Base-by-base conservation (phyloP, 2,797 vertebrate genomes). In the Chaetophractus vellerosus region DNA sequence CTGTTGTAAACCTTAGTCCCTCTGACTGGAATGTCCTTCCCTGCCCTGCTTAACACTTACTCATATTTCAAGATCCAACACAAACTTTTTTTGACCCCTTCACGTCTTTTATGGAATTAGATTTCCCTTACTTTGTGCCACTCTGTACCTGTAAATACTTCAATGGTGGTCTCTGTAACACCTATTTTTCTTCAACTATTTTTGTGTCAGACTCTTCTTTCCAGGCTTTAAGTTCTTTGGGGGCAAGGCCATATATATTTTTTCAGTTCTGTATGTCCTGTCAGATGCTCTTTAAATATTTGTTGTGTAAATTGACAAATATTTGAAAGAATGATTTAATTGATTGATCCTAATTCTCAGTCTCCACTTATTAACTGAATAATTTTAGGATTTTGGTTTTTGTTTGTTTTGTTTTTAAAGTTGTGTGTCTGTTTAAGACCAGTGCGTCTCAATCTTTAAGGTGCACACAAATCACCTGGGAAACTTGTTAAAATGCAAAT, bases 311-410 rank as follows among this genome's bases (percentile, higher is more conserved):
- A 68, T 55, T 55, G 18, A 55, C 18, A 61, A 50, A 28, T 26
- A 74, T 55, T 78, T 87, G 28, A 83, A 59, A 41, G n/a, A 52
- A 1, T 74, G 50, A 74, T 76, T 78, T 52, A 81, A 48, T 81
- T 74, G 5, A 21, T 80, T 59, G 41, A 52, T 36, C 33, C 66
- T 23, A 69, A 36, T 89, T 80, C 41, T 91, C 28, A 68, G 52
- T 66, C 88, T 94, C 75, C 55, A 41, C 52, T 48, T 91, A 92
- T 61, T 79, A 94, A 85, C 24, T 4, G 15, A 84, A 45, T 74
- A 2, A n/a, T 63, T 82, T 69, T 75, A 38, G 19, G 10, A 15
- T n/a, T 82, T 87, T 45, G 23, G 75, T 79, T 88, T 59, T 50
- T 57, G 16, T 57, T 57, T 57, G 23, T 21, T 23, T 64, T 79